A percentile compares a stretch with the other conserved stretches of the same genome.
These are phyloP conservation scores for Zaprionus taronus DNA, from an alignment of 1,140 invertebrate species.

Conservation along the genomic window DNA sequence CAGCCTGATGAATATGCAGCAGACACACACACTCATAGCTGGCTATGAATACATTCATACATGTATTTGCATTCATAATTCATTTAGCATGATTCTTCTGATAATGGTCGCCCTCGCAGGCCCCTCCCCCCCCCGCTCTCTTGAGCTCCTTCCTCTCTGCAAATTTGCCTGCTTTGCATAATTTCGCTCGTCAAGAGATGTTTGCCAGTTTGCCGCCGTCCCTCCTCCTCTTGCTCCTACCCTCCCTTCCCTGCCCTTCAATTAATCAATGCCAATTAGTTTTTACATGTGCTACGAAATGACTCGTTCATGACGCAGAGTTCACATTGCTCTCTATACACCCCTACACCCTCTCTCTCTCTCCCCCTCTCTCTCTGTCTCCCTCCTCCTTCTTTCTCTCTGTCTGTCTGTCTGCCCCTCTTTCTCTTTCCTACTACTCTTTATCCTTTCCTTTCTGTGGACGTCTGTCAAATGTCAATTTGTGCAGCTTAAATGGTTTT, in stretches of 20 bases:
- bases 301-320: slow-evolving; percentile 19
- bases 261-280: slow-evolving; percentile 51
- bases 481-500: slow-evolving; percentile 33
- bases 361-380: neutral
- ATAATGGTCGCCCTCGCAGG: slow-evolving; percentile 5
- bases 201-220: neutral
- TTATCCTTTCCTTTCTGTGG: slow-evolving; percentile 22
- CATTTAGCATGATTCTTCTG: slow-evolving; percentile 42
- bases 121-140: neutral
- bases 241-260: slow-evolving; percentile 1
- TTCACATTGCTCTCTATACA: slow-evolving; percentile 10
- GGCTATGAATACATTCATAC: slow-evolving; percentile 19
- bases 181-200: slow-evolving; percentile 23
- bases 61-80: slow-evolving; percentile 40
- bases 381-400: too few relatives aligned
- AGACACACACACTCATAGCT: neutral
- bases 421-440: neutral
- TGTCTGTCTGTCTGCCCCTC: neutral
- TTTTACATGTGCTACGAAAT: slow-evolving; percentile 24
- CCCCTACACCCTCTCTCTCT: too few relatives aligned
- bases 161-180: slow-evolving; percentile 28
- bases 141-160: neutral
- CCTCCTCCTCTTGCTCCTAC: neutral
- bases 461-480: slow-evolving; percentile 48
- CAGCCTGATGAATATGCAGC: slow-evolving; percentile 48